Evolutionary conservation across 2,888 invertebrate species (phyloP), one percentile per base, ranked within the genome.

Genomic region (Anaspis maculata): DNA sequence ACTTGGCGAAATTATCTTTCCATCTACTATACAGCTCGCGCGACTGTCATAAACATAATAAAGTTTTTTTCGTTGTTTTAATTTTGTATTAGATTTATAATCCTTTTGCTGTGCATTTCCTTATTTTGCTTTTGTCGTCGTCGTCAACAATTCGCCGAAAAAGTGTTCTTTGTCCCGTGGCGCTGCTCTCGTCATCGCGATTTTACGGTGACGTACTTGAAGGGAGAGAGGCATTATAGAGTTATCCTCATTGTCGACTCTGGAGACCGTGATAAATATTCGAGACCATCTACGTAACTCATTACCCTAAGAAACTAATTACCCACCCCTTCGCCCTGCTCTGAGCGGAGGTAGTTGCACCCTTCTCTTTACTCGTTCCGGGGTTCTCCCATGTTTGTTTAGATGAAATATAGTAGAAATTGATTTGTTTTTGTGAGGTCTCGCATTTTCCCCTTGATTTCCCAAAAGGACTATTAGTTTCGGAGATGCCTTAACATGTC

Each of bases 241-340:
- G 53, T 52, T 52, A 54, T 52, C 53, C 54, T 54, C 54, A 53
- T 54, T 52, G 54, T 52, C 51, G 56, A 48, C 57, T 55, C 56
- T 44, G 46, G 56, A 55, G 58, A 56, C 54, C 45, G 49, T 57
- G 55, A 57, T 57, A 54, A 56, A 57, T 57, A 56, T 52, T 54
- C 50, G 49, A 49, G 54, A 52, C 54, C 46, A 48, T 52, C 58
- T 55, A 56, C 54, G 55, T 56, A 54, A 56, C 57, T 57, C 57
- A 59, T 59, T 59, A 59, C 53, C 52, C 51, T 53, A 49, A 49
- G 52, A 50, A 51, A 51, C 55, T 57, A 57, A 57, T 56, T 57
- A 54, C 48, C 46, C 48, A 27, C 39, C 48, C 41, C 37, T 34
- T 40, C 30, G 36, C 39, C 26, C 44, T 33, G 31, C 38, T 33